A percentile compares a stretch with the other conserved stretches of the same genome.
phyloP scores from a whole-genome alignment of 2,797 vertebrate genomes.

The Iguana delicatissima region DNA sequence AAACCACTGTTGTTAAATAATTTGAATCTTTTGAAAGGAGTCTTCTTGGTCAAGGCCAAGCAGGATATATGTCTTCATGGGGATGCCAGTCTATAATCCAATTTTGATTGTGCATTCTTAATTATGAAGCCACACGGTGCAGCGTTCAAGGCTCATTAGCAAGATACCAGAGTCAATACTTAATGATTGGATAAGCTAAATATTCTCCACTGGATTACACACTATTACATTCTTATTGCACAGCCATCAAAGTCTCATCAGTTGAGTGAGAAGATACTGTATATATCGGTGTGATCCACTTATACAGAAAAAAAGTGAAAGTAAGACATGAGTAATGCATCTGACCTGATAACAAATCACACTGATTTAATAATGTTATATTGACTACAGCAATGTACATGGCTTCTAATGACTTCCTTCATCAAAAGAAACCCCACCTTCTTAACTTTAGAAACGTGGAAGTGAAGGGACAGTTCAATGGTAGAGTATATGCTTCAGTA shows the following conservation, averaged over 20 bases:
- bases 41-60: not conserved
- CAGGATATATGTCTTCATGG: not conserved
- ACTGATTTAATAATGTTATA: not conserved
- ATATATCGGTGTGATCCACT: not conserved
- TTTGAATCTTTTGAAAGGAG: not conserved
- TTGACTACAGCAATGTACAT: not conserved
- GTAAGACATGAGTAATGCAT: not conserved
- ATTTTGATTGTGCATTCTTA: not conserved
- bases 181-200: not conserved
- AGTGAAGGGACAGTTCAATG: not conserved
- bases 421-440: not conserved
- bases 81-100: conserved; percentile 1
- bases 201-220: conserved; percentile 9
- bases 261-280: not conserved
- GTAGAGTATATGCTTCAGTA: too few species aligned
- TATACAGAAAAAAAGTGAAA: not conserved
- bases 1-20: conserved; percentile 2
- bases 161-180: conserved; percentile 16
- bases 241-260: not conserved
- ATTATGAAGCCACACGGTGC: conserved; percentile 3
- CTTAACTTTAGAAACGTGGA: not conserved
- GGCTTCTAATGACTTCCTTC: not conserved
- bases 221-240: conserved; percentile 2
- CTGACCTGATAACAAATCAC: not conserved
- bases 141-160: not conserved